phyloP scores from a whole-genome alignment of 2,113 vertebrate genomes.

The Oncorhynchus nerka region DNA sequence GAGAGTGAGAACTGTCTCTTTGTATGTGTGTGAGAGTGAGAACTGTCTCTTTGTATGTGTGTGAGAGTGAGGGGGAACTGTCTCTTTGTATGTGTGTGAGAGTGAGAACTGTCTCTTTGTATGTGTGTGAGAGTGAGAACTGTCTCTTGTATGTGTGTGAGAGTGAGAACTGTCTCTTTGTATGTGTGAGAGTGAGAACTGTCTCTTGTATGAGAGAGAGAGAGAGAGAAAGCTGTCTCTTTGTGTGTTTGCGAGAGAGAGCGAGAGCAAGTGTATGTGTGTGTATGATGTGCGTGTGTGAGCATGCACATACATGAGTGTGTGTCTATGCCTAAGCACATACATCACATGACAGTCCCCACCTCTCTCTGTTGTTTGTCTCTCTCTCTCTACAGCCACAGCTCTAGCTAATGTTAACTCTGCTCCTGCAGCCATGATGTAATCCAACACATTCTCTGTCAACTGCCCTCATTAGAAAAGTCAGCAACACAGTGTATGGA shows the following conservation, averaged over 20 bases:
- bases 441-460: slow-evolving; percentile 51
- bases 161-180: too few species aligned
- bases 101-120: too few species aligned
- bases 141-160: too few species aligned
- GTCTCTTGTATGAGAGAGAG: too few species aligned
- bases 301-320: background rate
- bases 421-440: slow-evolving; percentile 49
- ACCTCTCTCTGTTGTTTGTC: slow-evolving; percentile 44
- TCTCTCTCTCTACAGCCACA: slow-evolving; percentile 23
- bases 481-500: slow-evolving; percentile 53
- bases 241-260: background rate
- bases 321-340: background rate
- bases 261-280: background rate
- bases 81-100: too few species aligned
- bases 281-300: background rate
- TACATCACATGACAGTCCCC: background rate
- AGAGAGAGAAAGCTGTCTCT: too few species aligned
- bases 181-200: too few species aligned
- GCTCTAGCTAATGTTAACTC: slow-evolving; percentile 43
- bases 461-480: slow-evolving; percentile 66
- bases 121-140: too few species aligned
- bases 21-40: too few species aligned
- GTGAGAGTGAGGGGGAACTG: too few species aligned
- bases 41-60: too few species aligned
- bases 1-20: too few species aligned